Evolutionary conservation across 2,888 invertebrate species (phyloP).

Genomic region (Arenicola marina): DNA sequence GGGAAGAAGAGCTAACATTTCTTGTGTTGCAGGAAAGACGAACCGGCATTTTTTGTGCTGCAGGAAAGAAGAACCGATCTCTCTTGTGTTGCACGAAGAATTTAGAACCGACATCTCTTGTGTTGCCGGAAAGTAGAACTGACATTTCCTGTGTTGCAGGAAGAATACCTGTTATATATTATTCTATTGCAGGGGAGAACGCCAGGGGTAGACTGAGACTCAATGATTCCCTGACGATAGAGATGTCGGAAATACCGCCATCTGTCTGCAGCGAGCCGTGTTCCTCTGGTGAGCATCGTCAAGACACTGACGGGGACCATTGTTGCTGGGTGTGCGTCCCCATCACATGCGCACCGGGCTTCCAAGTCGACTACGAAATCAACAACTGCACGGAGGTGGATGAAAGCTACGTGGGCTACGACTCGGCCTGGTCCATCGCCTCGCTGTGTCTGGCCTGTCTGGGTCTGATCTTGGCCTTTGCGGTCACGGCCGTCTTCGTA

Average conservation of each 20-base stretch:
- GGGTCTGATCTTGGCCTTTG: slow-evolving; percentile 62
- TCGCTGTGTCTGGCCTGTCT: slow-evolving; percentile 57
- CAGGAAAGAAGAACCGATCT: too few relatives aligned
- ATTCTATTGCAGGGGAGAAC: too few relatives aligned
- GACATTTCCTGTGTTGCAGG: too few relatives aligned
- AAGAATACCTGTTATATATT: too few relatives aligned
- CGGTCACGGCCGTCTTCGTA: slow-evolving; percentile 64
- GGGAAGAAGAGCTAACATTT: too few relatives aligned
- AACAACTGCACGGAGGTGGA: slow-evolving; percentile 61
- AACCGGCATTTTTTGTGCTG: too few relatives aligned
- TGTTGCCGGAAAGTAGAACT: too few relatives aligned
- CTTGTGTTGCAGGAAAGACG: too few relatives aligned
- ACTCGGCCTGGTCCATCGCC: slow-evolving; percentile 63
- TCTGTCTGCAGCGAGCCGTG: slow-evolving; percentile 64
- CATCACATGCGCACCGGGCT: slow-evolving; percentile 40
- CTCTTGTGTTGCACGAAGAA: too few relatives aligned
- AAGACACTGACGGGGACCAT: slow-evolving; percentile 52
- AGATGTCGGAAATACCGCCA: slow-evolving; percentile 54
- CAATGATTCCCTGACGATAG: neutral
- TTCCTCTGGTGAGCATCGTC: slow-evolving; percentile 37
- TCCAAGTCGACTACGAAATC: slow-evolving; percentile 52
- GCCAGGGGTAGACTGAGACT: neutral
- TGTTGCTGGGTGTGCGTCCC: slow-evolving; percentile 66
- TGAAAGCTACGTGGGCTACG: slow-evolving; percentile 63
- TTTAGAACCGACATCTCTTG: too few relatives aligned